phyloP scores from a whole-genome alignment of 2,888 invertebrate species.

The Ommatoiulus sabulosus region DNA sequence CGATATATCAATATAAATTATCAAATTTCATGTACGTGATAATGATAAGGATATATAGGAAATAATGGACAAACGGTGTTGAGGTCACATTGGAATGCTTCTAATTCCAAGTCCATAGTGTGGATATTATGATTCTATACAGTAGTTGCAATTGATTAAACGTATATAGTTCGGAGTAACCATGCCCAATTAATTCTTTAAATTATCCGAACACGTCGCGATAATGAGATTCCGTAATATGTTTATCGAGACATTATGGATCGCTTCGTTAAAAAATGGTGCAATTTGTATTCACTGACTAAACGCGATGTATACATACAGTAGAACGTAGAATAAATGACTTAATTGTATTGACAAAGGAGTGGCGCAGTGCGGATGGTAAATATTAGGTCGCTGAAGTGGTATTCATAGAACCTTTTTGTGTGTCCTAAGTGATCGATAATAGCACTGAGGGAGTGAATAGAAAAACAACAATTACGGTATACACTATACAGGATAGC shows the following conservation, averaged over 20 bases:
- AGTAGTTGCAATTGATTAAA: no score
- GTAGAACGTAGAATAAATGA: neutral
- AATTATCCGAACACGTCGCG: no score
- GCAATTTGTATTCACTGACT: neutral
- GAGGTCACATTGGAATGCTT: no score
- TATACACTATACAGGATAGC: neutral
- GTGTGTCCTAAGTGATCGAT: slow-evolving; percentile 10
- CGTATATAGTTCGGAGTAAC: no score
- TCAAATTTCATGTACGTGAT: no score
- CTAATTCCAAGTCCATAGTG: no score
- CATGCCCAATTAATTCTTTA: no score
- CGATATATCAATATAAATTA: no score
- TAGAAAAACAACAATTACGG: neutral
- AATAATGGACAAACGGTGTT: no score
- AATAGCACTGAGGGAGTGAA: slow-evolving; percentile 1
- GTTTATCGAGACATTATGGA: neutral
- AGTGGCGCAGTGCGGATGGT: neutral
- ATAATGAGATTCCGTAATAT: neutral
- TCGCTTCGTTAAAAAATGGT: neutral
- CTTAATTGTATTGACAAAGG: slow-evolving; percentile 46
- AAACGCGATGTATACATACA: neutral
- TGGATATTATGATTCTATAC: no score
- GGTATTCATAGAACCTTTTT: neutral
- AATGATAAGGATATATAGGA: no score
- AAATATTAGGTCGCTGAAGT: slow-evolving; percentile 11